Conservation (phyloP, 2,888 invertebrate species). For the Tetanocera ferruginea region DNA sequence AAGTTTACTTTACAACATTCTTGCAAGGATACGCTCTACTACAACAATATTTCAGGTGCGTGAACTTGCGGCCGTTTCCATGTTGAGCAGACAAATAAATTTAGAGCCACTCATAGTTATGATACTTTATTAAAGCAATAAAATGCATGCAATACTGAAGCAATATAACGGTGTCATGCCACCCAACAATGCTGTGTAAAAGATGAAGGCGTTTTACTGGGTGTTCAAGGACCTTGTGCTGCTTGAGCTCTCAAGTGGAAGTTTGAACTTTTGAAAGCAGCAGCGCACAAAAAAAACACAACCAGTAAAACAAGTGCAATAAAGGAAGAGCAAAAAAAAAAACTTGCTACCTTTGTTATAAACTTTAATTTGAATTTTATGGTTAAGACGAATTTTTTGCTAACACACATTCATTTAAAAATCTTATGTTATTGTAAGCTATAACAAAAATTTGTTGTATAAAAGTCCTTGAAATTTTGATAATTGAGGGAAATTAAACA, state of each 20-base stretch:
- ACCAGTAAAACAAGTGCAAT: background rate
- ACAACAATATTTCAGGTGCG: constrained; percentile 22
- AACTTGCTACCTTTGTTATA: no score
- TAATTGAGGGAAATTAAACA: no score
- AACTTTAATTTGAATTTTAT: no score
- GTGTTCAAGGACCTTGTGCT: constrained; percentile 26
- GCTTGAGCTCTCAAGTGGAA: constrained; percentile 22
- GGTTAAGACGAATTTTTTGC: no score
- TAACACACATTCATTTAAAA: no score
- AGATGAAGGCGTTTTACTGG: background rate
- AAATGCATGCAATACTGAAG: constrained; percentile 31
- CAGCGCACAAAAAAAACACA: background rate
- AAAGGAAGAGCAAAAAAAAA: background rate
- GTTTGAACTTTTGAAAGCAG: background rate
- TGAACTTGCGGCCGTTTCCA: constrained; percentile 4
- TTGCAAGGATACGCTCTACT: constrained; percentile 23
- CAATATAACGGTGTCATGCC: no score
- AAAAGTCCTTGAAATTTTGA: no score
- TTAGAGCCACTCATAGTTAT: constrained; percentile 32
- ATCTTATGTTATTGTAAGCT: no score
- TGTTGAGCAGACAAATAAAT: constrained; percentile 33
- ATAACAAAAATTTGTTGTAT: no score
- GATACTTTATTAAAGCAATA: constrained; percentile 37
- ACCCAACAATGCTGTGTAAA: no score
- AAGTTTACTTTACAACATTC: constrained; percentile 16